Evolutionary conservation across 2,113 vertebrate genomes (phyloP), one percentile per base, ranked within the genome.

Genomic region (Proterorhinus semilunaris): DNA sequence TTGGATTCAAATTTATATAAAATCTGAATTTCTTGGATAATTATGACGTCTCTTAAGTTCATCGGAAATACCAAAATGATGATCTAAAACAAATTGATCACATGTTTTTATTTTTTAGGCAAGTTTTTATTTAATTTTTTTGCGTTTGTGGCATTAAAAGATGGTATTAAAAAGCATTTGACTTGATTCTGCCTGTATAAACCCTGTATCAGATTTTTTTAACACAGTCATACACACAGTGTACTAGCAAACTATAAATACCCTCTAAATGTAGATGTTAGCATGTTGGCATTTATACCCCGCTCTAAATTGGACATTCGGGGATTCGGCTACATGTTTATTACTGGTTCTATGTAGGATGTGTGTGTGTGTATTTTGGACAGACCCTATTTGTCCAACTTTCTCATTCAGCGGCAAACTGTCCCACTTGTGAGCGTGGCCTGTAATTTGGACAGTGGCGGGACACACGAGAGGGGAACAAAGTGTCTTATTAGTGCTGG

Each of bases 401-500:
- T 72, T 73, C 58, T 61, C 70, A 57, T 75, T 66, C 50, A 4
- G 7, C 61, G 66, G 63, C 62, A 47, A 17, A 46, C 63, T 59
- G 13, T 48, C 46, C 58, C 71, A 65, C 61, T 46, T 55, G 54
- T 9, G 57, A 5, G 64, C 64, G 42, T 47, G 11, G 75, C 49
- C 72, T 88, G 76, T 87, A 82, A 88, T 87, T 86, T 86, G 86
- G 74, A 87, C 73, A 72, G 73, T 65, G 69, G 82, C 16, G 8
- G 77, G 74, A 82, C 76, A 68, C 78, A 79, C 6, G 27, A 72
- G 67, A 65, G 74, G 81, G 12, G 27, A 58, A 87, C 81, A 84
- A 83, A 86, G 72, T 87, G 75, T 80, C 76, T 78, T 78, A 82
- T 85, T 83, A 79, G 80, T 47, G 1, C 68, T 80, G 78, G 46